Conservation (phyloP, 2,797 vertebrate genomes). For the Cuculus canorus region DNA sequence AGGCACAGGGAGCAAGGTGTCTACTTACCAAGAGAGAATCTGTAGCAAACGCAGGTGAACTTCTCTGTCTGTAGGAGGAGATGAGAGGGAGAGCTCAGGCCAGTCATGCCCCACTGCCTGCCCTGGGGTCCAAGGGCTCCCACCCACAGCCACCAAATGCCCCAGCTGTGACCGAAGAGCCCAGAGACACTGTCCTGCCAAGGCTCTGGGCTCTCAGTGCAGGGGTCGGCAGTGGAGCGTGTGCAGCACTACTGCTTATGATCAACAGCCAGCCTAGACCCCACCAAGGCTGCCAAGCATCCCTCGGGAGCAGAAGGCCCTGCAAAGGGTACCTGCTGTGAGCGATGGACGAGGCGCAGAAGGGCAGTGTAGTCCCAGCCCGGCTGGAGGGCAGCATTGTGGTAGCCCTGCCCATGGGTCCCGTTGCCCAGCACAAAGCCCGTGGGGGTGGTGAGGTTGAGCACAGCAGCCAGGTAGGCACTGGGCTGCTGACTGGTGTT, state of each 20-base stretch:
- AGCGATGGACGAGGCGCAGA: background rate
- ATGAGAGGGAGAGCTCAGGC: background rate
- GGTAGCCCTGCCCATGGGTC: background rate
- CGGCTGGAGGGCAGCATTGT: background rate
- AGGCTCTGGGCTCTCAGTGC: background rate
- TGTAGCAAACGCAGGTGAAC: too few relatives aligned
- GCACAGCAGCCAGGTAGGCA: background rate
- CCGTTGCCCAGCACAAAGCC: constrained; percentile 34
- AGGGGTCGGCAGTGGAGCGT: too few relatives aligned
- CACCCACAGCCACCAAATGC: background rate
- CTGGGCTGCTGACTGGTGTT: background rate
- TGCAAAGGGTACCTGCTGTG: background rate
- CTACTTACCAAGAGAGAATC: too few relatives aligned
- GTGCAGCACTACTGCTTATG: too few relatives aligned
- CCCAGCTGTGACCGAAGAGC: background rate
- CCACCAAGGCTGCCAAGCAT: background rate
- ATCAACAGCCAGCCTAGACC: too few relatives aligned
- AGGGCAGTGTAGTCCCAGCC: constrained; percentile 8
- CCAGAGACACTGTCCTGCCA: background rate
- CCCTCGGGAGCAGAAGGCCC: background rate
- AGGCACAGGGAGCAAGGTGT: accelerated
- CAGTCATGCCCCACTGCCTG: too few relatives aligned
- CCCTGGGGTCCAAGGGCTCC: background rate
- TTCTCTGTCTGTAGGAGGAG: too few relatives aligned
- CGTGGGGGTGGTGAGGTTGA: background rate